phyloP scores from a whole-genome alignment of 2,888 invertebrate species.

The Adela reaumurella region DNA sequence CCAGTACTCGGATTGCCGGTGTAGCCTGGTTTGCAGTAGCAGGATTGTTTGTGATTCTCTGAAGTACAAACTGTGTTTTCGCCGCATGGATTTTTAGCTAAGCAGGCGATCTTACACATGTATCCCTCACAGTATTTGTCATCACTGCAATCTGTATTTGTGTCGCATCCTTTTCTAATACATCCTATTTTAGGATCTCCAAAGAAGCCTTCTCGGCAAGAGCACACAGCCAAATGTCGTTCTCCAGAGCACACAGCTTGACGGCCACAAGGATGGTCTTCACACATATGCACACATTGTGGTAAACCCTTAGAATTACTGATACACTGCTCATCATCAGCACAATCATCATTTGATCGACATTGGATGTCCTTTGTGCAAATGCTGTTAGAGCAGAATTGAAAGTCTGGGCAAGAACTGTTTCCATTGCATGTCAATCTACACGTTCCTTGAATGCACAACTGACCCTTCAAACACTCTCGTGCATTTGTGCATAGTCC shows the following conservation, averaged over 20 bases:
- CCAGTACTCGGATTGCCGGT: constrained; percentile 73
- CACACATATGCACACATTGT: constrained; percentile 74
- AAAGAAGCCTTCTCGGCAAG: constrained; percentile 74
- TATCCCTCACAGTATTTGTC: constrained; percentile 81
- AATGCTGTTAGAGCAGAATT: constrained; percentile 79
- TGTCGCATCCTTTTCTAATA: constrained; percentile 72
- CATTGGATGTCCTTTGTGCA: constrained; percentile 82
- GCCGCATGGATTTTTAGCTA: constrained; percentile 80
- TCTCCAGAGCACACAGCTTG: constrained; percentile 76
- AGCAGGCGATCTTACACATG: constrained; percentile 83
- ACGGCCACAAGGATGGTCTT: constrained; percentile 71
- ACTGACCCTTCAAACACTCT: constrained; percentile 81
- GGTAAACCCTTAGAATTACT: constrained; percentile 66
- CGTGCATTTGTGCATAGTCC: constrained; percentile 75
- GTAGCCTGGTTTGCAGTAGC: constrained; percentile 83
- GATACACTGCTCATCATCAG: constrained; percentile 67
- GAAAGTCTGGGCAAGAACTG: constrained; percentile 78
- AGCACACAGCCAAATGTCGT: constrained; percentile 71
- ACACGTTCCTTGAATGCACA: constrained; percentile 83
- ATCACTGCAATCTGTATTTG: constrained; percentile 68
- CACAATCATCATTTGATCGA: constrained; percentile 68
- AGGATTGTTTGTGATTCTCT: constrained; percentile 71
- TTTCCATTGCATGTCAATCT: constrained; percentile 79
- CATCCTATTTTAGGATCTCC: constrained; percentile 81
- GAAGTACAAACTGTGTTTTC: constrained; percentile 82